phyloP scores from a whole-genome alignment of 2,797 vertebrate genomes.

The Kryptolebias ocellatus region DNA sequence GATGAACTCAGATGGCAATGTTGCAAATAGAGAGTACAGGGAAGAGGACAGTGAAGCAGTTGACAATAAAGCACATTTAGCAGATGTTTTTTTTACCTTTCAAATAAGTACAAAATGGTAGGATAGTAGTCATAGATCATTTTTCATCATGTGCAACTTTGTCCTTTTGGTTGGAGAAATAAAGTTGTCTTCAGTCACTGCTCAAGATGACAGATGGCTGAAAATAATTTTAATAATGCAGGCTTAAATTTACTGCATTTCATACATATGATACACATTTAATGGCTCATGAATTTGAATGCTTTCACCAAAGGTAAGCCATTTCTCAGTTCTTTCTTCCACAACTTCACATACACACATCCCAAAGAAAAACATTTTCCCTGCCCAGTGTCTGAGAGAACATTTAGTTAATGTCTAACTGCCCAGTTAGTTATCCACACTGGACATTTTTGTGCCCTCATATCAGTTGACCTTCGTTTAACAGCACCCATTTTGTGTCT shows the following conservation, averaged over 20 bases:
- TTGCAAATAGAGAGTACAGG: slow-evolving; percentile 2
- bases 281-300: not conserved
- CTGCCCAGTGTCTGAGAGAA: not conserved
- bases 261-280: not conserved
- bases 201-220: no score
- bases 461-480: slow-evolving; percentile 57
- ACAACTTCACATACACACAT: not conserved
- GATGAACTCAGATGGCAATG: slow-evolving; percentile 31
- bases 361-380: not conserved
- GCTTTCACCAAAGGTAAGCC: not conserved
- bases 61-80: slow-evolving; percentile 4
- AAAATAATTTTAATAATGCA: no score
- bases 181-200: not conserved
- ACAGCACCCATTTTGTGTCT: slow-evolving; percentile 41
- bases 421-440: slow-evolving; percentile 21
- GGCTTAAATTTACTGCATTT: no score
- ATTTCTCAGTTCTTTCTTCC: not conserved
- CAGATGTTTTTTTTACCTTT: not conserved
- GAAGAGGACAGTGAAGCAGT: slow-evolving; percentile 4
- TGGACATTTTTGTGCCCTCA: slow-evolving; percentile 37
- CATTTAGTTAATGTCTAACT: slow-evolving; percentile 25
- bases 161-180: slow-evolving; percentile 2
- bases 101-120: slow-evolving; percentile 1
- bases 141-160: slow-evolving; percentile 1
- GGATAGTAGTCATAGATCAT: not conserved